Evolutionary conservation across 2,797 vertebrate genomes (phyloP).

Genomic region (Acipenser oxyrinchus): DNA sequence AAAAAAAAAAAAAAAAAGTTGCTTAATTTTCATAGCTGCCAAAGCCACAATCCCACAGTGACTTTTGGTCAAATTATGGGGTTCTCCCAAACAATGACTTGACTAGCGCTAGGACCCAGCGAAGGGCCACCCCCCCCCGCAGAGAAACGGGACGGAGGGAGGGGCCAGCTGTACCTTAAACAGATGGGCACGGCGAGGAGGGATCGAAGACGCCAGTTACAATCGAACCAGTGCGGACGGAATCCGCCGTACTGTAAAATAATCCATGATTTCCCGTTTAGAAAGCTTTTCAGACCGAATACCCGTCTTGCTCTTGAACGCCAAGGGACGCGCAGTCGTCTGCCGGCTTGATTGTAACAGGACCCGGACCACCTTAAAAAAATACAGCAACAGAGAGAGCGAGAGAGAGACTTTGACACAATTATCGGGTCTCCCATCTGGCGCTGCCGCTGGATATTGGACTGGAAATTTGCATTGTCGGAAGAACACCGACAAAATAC

Average conservation of each 20-base stretch:
- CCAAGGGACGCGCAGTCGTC: neutral
- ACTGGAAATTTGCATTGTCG: neutral
- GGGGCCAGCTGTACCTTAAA: slow-evolving; percentile 47
- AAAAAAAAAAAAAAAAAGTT: neutral
- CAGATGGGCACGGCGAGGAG: slow-evolving; percentile 36
- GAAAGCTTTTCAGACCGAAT: neutral
- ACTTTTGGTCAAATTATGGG: no score
- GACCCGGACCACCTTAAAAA: no score
- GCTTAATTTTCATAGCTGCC: neutral
- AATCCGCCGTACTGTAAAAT: neutral
- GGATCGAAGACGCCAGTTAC: slow-evolving; percentile 11
- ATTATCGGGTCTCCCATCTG: neutral
- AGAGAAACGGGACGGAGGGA: slow-evolving; percentile 41
- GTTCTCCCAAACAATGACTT: neutral
- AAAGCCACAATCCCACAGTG: no score
- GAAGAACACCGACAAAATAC: neutral
- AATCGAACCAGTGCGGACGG: neutral
- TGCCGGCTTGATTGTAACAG: neutral
- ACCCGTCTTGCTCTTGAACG: neutral
- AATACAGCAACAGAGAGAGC: no score
- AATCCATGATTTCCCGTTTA: neutral
- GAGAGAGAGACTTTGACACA: neutral
- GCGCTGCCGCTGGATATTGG: no score
- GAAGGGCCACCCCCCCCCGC: slow-evolving; percentile 16
- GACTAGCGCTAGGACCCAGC: neutral